Percentiles rank a stretch among this genome's conserved stretches.
Evolutionary conservation across 2,888 invertebrate genomes (phyloP).

Genomic region (Acleris literana): DNA sequence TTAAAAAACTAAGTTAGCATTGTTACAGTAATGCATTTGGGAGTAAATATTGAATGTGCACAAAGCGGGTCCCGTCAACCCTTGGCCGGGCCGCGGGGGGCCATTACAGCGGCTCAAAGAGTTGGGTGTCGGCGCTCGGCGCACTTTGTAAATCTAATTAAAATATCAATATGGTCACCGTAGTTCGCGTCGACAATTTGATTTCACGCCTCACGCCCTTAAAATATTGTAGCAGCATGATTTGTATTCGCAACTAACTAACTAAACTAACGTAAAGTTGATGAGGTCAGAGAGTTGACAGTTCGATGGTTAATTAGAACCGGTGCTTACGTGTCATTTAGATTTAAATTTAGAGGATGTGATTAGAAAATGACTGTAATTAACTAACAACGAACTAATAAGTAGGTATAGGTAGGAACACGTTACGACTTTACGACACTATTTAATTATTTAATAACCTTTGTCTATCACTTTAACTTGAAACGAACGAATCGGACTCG

Average conservation of each 20-base stretch:
- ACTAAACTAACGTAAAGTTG: too few species aligned
- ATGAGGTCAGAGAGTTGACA: too few species aligned
- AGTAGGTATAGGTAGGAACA: too few species aligned
- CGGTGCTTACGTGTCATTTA: too few species aligned
- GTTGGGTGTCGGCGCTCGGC: constrained; percentile 73
- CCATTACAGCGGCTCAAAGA: constrained; percentile 81
- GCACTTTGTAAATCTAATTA: constrained; percentile 83
- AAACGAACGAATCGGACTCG: too few species aligned
- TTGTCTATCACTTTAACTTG: too few species aligned
- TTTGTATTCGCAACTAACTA: not conserved
- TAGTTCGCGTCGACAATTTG: constrained; percentile 78
- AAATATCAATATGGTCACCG: constrained; percentile 82
- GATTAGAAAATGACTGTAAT: too few species aligned
- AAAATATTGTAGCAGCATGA: constrained; percentile 36
- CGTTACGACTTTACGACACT: too few species aligned
- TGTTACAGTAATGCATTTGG: constrained; percentile 82
- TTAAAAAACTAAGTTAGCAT: constrained; percentile 81
- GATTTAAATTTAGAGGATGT: too few species aligned
- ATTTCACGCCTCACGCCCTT: constrained; percentile 76
- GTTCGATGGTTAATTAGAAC: too few species aligned
- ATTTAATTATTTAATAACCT: too few species aligned
- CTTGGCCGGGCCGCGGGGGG: constrained; percentile 80
- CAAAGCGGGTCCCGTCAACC: constrained; percentile 78
- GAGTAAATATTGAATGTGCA: constrained; percentile 82
- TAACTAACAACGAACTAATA: too few species aligned